Evolutionary conservation across 2,113 vertebrate species (phyloP), one percentile per base, ranked within the genome.

Genomic region (Globicephala melas): DNA sequence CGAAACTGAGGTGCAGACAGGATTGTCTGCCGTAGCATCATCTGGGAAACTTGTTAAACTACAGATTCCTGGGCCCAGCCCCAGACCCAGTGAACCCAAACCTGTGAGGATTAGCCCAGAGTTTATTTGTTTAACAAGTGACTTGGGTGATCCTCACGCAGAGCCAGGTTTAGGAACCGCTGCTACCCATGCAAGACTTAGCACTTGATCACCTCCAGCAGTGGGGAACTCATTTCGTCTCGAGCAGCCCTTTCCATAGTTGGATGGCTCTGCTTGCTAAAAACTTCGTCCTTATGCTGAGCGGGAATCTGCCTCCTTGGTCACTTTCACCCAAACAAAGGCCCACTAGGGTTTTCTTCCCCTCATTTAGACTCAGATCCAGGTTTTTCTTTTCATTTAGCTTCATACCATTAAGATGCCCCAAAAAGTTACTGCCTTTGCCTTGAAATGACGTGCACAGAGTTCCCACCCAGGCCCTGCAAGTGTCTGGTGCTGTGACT

Each of bases 401-500:
- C 77, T 73, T 95, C 95, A 94, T 93, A 28, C 95, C 88, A 95
- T 98, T 98, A 98, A 98, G 97, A 97, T 93, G 96, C 97, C 96
- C 81, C 70, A 81, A 97, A 98, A 98, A 98, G 95, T 98, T 98
- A 98, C 79, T 91, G 92, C 96, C 73, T 41, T 44, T 92, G 97
- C 97, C 98, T 98, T 95, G 94, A 50, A 50, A 50, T 50, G 47
- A 50, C 13, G 20, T 62, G 71, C 65, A 60, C 79, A 94, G 93
- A 93, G 95, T 97, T 70, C 94, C 97, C 93, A 96, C 97, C 92
- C 85, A 95, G 96, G 97, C 95, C 96, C 97, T 96, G 98, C 90
- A 94, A 97, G 96, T 95, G 91, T 73, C 92, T 91, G 86, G 80
- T 36, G 71, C 97, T 98, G 88, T 98, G 96, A 94, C 90, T 98